Conservation (phyloP, 92 coral and sea anemone genomes). For the Epizoanthus illoricatus region DNA sequence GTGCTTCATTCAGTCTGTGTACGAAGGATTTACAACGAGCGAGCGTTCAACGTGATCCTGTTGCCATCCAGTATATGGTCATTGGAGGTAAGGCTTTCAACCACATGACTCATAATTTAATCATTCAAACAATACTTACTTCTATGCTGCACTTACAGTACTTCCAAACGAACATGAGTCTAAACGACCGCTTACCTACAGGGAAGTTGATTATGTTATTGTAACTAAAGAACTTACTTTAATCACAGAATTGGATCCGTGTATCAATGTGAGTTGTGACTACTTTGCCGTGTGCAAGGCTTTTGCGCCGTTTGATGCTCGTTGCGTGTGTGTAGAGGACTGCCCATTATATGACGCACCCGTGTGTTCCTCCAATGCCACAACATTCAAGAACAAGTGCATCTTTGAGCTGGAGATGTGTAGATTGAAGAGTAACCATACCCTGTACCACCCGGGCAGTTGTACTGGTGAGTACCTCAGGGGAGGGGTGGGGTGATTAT, state of each 20-base stretch:
- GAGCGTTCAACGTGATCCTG: constrained; percentile 1
- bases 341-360: constrained; percentile 43
- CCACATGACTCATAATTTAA: too few relatives aligned
- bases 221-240: too few relatives aligned
- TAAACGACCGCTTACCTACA: too few relatives aligned
- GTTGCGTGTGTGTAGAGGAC: constrained; percentile 43
- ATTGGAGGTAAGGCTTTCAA: background rate
- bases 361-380: constrained; percentile 44
- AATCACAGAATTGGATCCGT: constrained; percentile 51
- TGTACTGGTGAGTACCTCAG: constrained; percentile 40
- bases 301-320: constrained; percentile 44
- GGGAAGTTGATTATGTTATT: too few relatives aligned
- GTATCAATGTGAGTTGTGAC: constrained; percentile 39
- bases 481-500: too few relatives aligned
- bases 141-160: too few relatives aligned
- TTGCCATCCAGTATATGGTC: background rate
- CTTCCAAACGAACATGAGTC: too few relatives aligned
- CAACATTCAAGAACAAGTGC: constrained; percentile 43
- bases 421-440: too few relatives aligned
- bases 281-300: constrained; percentile 52
- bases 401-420: constrained; percentile 47
- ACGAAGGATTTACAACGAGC: background rate
- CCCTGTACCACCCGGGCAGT: constrained; percentile 49
- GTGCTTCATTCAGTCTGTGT: background rate
- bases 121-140: too few relatives aligned